Percentiles rank a stretch among this genome's conserved stretches.
phyloP scores from a whole-genome alignment of 2,888 invertebrate genomes.

The Melanostoma mellinum region DNA sequence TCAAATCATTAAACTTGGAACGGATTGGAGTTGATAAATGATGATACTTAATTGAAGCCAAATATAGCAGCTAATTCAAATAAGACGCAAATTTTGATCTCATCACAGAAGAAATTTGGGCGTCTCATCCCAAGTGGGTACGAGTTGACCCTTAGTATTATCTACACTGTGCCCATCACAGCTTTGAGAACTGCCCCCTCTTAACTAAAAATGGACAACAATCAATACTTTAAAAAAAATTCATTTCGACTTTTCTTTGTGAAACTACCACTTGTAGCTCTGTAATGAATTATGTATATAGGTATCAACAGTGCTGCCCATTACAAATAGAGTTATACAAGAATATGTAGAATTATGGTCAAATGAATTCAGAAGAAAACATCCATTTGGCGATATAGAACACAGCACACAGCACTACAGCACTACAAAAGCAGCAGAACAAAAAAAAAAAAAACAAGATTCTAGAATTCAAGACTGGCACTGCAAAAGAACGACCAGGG shows the following conservation, averaged over 20 bases:
- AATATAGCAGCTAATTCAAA: too few species aligned
- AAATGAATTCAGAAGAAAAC: constrained; percentile 67
- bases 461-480: constrained; percentile 20
- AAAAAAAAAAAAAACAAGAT: constrained; percentile 14
- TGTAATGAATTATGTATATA: constrained; percentile 57
- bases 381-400: constrained; percentile 60
- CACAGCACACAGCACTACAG: not conserved
- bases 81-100: too few species aligned
- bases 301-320: constrained; percentile 32
- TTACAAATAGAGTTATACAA: constrained; percentile 71
- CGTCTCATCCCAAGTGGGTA: too few species aligned
- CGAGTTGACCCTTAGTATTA: too few species aligned
- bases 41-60: too few species aligned
- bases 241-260: not conserved
- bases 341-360: constrained; percentile 71
- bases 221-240: not conserved
- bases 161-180: too few species aligned
- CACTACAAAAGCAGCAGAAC: not conserved
- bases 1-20: too few species aligned
- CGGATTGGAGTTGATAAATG: too few species aligned
- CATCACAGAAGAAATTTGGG: too few species aligned
- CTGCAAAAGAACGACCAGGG: constrained; percentile 11
- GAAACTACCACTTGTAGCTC: constrained; percentile 42
- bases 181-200: too few species aligned
- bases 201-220: not conserved